These are phyloP conservation scores for Temnothorax nylanderi DNA, from an alignment of 1,140 invertebrate genomes.

Conservation along the genomic window DNA sequence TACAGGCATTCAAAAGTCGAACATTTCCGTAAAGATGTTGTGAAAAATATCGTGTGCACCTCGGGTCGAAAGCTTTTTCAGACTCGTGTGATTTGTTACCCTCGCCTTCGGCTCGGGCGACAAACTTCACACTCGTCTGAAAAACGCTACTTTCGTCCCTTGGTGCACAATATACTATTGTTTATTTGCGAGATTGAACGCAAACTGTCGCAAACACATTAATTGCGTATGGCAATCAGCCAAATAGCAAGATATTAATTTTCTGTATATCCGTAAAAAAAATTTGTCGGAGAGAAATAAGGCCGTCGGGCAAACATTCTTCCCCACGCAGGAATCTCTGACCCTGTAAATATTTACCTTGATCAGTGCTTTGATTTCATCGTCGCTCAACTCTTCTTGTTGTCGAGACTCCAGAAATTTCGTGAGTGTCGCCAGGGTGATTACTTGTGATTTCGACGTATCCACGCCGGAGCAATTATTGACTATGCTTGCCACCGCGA, in stretches of 20 bases:
- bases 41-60: too few species aligned
- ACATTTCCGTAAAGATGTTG: too few species aligned
- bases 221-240: background rate
- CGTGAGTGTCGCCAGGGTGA: constrained; percentile 92
- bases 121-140: too few species aligned
- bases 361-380: constrained; percentile 92
- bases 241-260: background rate
- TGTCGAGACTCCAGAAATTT: constrained; percentile 95
- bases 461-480: constrained; percentile 95
- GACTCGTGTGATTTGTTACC: too few species aligned
- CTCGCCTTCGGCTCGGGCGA: too few species aligned
- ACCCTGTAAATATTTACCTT: constrained; percentile 86
- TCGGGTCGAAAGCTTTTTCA: too few species aligned
- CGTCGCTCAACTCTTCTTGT: constrained; percentile 92
- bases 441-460: constrained; percentile 92
- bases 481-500: constrained; percentile 93
- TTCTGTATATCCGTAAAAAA: background rate
- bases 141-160: too few species aligned
- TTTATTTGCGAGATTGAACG: background rate
- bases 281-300: constrained; percentile 5
- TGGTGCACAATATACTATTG: too few species aligned
- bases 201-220: background rate
- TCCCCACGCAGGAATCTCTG: background rate
- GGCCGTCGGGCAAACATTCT: background rate
- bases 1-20: too few species aligned